Percentiles rank a stretch among this genome's conserved stretches.
Evolutionary conservation across 2,888 invertebrate genomes (phyloP).

Genomic region (Glyphotaelius pellucidus): DNA sequence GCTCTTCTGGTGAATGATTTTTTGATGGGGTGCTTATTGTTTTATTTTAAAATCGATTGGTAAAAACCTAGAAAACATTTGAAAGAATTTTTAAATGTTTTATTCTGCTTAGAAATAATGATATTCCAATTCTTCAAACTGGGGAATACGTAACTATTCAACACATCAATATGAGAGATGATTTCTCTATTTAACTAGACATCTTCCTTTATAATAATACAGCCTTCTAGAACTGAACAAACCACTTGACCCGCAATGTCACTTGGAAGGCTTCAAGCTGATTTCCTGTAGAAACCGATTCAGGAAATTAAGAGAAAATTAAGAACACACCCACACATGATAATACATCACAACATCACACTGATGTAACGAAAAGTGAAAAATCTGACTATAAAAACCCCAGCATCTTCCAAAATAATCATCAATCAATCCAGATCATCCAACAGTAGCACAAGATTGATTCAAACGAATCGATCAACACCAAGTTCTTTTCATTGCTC

Average conservation of each 20-base stretch:
- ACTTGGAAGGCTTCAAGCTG: constrained; percentile 27
- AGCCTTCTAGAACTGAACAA: background rate
- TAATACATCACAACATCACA: background rate
- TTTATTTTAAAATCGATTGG: too few relatives aligned
- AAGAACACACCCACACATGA: background rate
- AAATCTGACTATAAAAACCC: background rate
- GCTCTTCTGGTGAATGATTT: too few relatives aligned
- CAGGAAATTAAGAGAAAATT: constrained; percentile 2
- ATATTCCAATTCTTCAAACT: too few relatives aligned
- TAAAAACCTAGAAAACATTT: too few relatives aligned
- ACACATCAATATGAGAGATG: too few relatives aligned
- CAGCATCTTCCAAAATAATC: background rate
- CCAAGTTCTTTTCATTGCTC: background rate
- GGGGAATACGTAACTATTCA: too few relatives aligned
- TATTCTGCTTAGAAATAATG: too few relatives aligned
- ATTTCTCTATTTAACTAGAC: too few relatives aligned
- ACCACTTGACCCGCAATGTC: background rate
- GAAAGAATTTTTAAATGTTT: too few relatives aligned
- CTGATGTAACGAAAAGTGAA: background rate
- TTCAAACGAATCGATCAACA: background rate
- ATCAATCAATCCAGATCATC: constrained; percentile 23
- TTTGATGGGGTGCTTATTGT: too few relatives aligned
- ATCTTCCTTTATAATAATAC: background rate
- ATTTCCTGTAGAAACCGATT: constrained; percentile 44
- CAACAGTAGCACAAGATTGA: background rate